phyloP scores from a whole-genome alignment of 2,888 invertebrate species.

The Trichogramma evanescens region DNA sequence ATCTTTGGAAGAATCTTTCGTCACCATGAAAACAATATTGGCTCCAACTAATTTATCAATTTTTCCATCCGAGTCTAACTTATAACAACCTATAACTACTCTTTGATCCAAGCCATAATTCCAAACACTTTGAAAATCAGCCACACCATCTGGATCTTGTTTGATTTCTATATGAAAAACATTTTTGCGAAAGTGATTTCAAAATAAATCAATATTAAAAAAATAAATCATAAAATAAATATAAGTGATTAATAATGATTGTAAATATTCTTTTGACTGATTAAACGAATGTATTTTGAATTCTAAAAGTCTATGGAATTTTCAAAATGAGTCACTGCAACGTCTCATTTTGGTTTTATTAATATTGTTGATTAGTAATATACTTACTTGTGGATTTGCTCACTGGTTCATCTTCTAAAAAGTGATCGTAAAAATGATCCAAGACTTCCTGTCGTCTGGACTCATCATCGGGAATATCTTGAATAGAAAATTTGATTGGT shows the following conservation, averaged over 20 bases:
- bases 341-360: too few species aligned
- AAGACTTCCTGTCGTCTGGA: slow-evolving; percentile 32
- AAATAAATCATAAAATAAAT: too few species aligned
- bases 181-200: too few species aligned
- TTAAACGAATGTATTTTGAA: too few species aligned
- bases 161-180: slow-evolving; percentile 5
- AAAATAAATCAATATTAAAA: too few species aligned
- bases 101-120: slow-evolving; percentile 30
- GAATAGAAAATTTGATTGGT: slow-evolving; percentile 32
- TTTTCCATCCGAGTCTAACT: slow-evolving; percentile 34
- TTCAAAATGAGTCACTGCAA: too few species aligned
- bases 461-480: slow-evolving; percentile 35
- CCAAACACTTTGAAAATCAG: slow-evolving; percentile 31
- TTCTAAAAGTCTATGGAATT: neutral
- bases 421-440: slow-evolving; percentile 31
- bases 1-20: slow-evolving; percentile 1
- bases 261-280: too few species aligned
- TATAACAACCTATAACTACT: slow-evolving; percentile 37
- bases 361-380: neutral
- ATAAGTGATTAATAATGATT: neutral
- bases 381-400: slow-evolving; percentile 31
- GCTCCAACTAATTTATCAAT: slow-evolving; percentile 38
- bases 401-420: slow-evolving; percentile 32
- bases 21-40: slow-evolving; percentile 32
- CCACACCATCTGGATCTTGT: slow-evolving; percentile 25